phyloP scores from a whole-genome alignment of 2,113 vertebrate species.

The Arothron firmamentum region DNA sequence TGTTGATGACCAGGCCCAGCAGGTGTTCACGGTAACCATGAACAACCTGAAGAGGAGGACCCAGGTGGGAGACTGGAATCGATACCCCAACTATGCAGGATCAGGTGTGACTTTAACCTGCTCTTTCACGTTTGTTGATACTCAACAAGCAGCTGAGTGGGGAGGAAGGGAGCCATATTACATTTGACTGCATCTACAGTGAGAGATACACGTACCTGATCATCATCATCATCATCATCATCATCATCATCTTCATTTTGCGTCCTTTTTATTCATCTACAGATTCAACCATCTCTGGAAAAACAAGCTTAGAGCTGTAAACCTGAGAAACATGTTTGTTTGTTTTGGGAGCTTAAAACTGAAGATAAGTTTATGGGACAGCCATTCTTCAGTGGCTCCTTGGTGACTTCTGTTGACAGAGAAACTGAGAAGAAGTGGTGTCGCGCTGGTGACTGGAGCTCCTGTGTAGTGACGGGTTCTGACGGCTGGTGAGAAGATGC shows the following conservation, averaged over 20 bases:
- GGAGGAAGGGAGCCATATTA: conserved; percentile 63
- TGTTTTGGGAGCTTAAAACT: background rate
- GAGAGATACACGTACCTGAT: conserved; percentile 63
- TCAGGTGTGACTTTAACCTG: background rate
- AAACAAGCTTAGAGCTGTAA: background rate
- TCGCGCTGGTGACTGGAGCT: conserved; percentile 61
- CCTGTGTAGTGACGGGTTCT: conserved; percentile 57
- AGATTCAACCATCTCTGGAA: background rate
- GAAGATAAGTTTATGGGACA: conserved; percentile 3
- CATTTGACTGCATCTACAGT: conserved; percentile 69
- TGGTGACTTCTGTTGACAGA: conserved; percentile 54
- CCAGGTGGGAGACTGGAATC: conserved; percentile 54
- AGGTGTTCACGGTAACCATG: conserved; percentile 71
- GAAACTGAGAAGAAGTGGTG: conserved; percentile 73
- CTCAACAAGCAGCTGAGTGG: conserved; percentile 51
- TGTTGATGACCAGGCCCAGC: conserved; percentile 63
- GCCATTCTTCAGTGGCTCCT: conserved; percentile 19
- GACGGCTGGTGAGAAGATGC: conserved; percentile 49
- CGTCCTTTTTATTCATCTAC: background rate
- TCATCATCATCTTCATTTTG: background rate
- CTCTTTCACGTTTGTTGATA: conserved; percentile 60
- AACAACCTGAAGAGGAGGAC: conserved; percentile 51
- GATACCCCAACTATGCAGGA: background rate
- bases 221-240: too few species aligned
- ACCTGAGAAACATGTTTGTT: conserved; percentile 5